Conservation (phyloP, 2,113 vertebrate species). For the Phyllostomus hastatus region DNA sequence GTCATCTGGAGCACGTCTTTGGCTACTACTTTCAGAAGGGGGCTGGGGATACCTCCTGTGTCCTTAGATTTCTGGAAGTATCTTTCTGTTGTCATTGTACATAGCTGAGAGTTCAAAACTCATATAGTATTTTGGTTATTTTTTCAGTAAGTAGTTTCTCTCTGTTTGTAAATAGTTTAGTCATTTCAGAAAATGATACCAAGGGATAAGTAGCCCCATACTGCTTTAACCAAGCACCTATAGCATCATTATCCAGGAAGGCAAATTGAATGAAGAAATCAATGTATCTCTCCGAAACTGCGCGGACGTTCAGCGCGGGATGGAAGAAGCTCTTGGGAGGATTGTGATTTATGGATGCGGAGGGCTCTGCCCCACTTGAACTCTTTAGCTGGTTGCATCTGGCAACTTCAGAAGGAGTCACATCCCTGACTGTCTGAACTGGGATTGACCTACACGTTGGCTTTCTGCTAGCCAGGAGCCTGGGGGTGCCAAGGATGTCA, state of each 20-base stretch:
- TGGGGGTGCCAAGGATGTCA: not conserved
- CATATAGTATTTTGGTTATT: not conserved
- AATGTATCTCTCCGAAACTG: not conserved
- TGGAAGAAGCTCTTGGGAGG: not conserved
- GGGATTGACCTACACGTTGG: not conserved
- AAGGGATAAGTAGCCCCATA: not conserved
- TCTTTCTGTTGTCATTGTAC: not conserved
- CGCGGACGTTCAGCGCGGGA: not conserved
- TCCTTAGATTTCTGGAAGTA: not conserved
- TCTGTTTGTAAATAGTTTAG: not conserved
- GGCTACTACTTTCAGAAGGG: not conserved
- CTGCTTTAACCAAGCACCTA: not conserved
- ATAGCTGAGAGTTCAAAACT: not conserved
- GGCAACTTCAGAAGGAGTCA: not conserved
- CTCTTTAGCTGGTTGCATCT: not conserved
- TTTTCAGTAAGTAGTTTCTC: not conserved
- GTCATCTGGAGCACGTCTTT: not conserved
- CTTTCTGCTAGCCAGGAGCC: not conserved
- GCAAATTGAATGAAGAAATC: not conserved
- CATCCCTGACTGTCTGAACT: not conserved
- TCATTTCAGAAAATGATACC: constrained; percentile 18
- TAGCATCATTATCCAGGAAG: not conserved
- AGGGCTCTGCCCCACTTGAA: not conserved
- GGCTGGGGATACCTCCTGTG: not conserved
- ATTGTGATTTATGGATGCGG: not conserved